Conservation (phyloP, 2,888 invertebrate genomes). For the Ypsolopha sequella region DNA sequence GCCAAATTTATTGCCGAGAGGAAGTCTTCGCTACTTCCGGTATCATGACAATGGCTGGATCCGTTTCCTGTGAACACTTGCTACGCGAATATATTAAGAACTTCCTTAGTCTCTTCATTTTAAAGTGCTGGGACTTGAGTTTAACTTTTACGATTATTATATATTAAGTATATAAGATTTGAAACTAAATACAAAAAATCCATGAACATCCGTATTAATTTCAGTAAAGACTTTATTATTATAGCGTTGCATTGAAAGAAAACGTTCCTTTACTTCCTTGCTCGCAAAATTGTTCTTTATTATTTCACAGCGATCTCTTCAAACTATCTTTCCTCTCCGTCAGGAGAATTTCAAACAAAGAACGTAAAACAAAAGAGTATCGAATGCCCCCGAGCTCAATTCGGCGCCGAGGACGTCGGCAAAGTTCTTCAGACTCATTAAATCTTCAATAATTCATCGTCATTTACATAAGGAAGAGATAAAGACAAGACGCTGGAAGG, state of each 20-base stretch:
- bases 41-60: conserved; percentile 54
- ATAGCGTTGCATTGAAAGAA: not conserved
- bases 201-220: not conserved
- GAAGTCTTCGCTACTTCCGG: conserved; percentile 64
- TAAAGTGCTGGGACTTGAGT: not conserved
- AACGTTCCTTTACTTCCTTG: not conserved
- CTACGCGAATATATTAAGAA: conserved; percentile 41
- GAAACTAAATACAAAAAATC: not conserved
- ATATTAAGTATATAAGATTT: not conserved
- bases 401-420: conserved; percentile 24
- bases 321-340: not conserved
- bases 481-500: conserved; percentile 54
- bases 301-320: not conserved
- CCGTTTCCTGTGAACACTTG: conserved; percentile 56
- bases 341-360: not conserved
- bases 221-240: not conserved
- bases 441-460: conserved; percentile 42
- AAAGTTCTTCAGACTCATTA: conserved; percentile 62
- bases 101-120: conserved; percentile 24
- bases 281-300: not conserved
- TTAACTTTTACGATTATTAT: not conserved
- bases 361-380: not conserved
- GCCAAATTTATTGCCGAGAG: conserved; percentile 45
- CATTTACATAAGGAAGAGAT: conserved; percentile 69
- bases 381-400: not conserved